Evolutionary conservation across 2,888 invertebrate species (phyloP), one percentile per base, ranked within the genome.

Genomic region (Tetranychus piercei): DNA sequence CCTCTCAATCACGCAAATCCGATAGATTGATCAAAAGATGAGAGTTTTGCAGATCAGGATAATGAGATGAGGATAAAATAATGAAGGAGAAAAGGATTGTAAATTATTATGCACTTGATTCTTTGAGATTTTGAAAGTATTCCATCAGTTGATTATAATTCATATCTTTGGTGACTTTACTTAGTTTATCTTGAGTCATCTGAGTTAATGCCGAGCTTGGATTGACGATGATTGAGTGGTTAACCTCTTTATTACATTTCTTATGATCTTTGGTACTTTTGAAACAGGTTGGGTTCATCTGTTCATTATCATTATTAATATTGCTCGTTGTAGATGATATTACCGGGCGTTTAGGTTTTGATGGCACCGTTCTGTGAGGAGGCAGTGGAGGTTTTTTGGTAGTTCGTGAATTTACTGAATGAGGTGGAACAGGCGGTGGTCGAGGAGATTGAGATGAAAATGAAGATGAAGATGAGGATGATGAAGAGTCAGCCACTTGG

Each of bases 61-160:
- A 55, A 15, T 55, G 55, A 15, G 55, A 55, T 15, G 55, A 15
- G 55, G 55, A 4, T 45, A 15, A 6, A 55, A 55, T 15, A 7
- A 55, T 55, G 55, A 55, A 15, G 55, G 4, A 34, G 34, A 34
- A 34, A 34, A 34, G 34, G 34, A 55, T 55, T 55, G 55, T 7
- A 55, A 55, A 5, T 55, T 55, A 55, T 82, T 80, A 85, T 78
- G 86, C 86, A 78, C 84, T 85, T 2, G 86, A 86, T 86, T 93
- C 93, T 87, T 95, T 95, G 82, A 96, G 87, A 87, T 93, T 94
- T 86, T 94, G 93, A 86, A 96, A 95, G 85, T 95, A 94, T 83
- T 94, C 91, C 91, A 94, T 92, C 84, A 96, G 91, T 86, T 94
- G 93, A 83, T 94, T 93, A 85, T 95, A 95, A 85, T 94, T 92